A percentile compares a stretch with the other conserved stretches of the same genome.
These are phyloP conservation scores for Taurulus bubalis DNA, from an alignment of 2,113 vertebrate species.

Conservation along the genomic window DNA sequence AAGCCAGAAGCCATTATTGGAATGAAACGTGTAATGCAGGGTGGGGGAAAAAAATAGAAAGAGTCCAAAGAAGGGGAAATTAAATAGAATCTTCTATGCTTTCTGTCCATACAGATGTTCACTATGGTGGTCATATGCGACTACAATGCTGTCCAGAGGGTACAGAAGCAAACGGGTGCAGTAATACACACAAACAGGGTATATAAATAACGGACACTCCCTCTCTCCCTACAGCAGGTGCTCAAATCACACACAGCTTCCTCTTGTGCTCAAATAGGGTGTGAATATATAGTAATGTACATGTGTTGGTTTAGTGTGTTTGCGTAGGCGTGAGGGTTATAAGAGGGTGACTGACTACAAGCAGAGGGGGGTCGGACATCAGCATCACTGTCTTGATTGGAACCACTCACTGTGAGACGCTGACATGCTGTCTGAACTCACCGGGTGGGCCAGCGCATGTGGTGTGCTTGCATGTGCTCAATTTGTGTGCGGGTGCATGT, in stretches of 20 bases:
- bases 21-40: constrained; percentile 10
- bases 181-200: not conserved
- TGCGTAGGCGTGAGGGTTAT: constrained; percentile 15
- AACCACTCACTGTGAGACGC: constrained; percentile 60
- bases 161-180: constrained; percentile 38
- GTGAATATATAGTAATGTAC: constrained; percentile 12
- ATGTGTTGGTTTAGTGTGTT: constrained; percentile 19
- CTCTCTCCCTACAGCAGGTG: constrained; percentile 18
- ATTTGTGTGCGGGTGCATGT: not conserved
- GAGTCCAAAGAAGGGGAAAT: not conserved
- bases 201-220: constrained; percentile 51
- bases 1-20: constrained; percentile 13
- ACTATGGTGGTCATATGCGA: constrained; percentile 39
- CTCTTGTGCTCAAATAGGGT: not conserved
- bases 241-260: constrained; percentile 19
- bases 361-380: constrained; percentile 48
- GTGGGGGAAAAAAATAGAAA: not conserved
- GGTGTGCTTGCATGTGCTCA: constrained; percentile 1
- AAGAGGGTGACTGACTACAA: constrained; percentile 24
- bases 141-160: constrained; percentile 30
- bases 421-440: constrained; percentile 71
- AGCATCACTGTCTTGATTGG: constrained; percentile 54
- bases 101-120: not conserved
- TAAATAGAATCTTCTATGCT: not conserved
- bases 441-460: constrained; percentile 42